These are phyloP conservation scores for Ctenomys sociabilis DNA, from an alignment of 2,113 vertebrate genomes.

Conservation along the genomic window DNA sequence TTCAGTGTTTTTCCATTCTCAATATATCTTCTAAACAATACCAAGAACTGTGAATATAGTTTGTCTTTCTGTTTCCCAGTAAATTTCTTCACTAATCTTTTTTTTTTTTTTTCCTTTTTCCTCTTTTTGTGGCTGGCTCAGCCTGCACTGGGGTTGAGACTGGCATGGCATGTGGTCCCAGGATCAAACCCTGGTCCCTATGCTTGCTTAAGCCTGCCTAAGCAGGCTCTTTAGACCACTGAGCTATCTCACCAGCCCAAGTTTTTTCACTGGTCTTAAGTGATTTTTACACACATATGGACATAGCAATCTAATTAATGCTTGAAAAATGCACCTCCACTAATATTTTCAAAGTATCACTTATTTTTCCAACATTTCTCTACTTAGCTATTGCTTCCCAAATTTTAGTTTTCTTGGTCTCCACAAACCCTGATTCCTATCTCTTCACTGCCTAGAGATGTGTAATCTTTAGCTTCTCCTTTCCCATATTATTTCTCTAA, in stretches of 20 bases:
- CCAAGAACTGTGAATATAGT: neutral
- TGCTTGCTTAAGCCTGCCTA: too few species aligned
- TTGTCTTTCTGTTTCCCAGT: neutral
- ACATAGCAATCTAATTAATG: neutral
- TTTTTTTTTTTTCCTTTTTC: too few species aligned
- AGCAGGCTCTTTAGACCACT: too few species aligned
- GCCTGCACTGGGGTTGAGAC: too few species aligned
- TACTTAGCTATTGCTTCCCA: neutral
- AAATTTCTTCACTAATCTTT: neutral
- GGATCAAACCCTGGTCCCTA: too few species aligned
- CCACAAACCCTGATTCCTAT: neutral
- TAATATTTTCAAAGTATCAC: slow-evolving; percentile 25
- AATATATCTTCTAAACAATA: neutral
- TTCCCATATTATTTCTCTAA: neutral
- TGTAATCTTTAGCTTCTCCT: neutral
- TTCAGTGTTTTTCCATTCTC: neutral
- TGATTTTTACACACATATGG: neutral
- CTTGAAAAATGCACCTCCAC: neutral
- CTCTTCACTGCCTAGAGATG: neutral
- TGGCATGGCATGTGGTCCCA: too few species aligned
- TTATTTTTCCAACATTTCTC: neutral
- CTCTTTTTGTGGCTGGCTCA: too few species aligned
- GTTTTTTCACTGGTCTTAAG: neutral
- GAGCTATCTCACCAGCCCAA: too few species aligned
- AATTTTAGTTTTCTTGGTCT: neutral